Evolutionary conservation across 2,888 invertebrate genomes (phyloP).

Genomic region (Polydesmus complanatus): DNA sequence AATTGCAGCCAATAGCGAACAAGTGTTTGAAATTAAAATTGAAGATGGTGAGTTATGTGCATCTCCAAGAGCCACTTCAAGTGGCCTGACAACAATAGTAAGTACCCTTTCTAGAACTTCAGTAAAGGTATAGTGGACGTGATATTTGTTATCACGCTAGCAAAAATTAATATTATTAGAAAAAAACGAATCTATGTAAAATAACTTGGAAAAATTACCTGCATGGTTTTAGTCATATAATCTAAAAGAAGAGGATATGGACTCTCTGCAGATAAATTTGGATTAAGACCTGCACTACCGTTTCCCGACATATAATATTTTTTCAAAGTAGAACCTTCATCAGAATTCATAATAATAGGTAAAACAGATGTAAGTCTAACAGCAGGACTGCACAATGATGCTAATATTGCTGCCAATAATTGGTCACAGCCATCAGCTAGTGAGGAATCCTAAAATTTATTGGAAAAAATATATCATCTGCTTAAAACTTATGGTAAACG

Average conservation of each 20-base stretch:
- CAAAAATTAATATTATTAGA: constrained; percentile 4
- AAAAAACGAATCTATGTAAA: not conserved
- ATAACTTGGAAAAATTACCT: constrained; percentile 17
- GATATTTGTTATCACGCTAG: constrained; percentile 25
- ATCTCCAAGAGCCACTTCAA: constrained; percentile 42
- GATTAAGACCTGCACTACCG: constrained; percentile 31
- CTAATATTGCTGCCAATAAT: constrained; percentile 62
- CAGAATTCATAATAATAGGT: constrained; percentile 46
- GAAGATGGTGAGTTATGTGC: constrained; percentile 36
- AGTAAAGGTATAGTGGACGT: constrained; percentile 47
- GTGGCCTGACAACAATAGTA: constrained; percentile 66
- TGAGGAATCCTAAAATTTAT: not conserved
- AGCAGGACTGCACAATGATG: constrained; percentile 66
- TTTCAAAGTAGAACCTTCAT: constrained; percentile 23
- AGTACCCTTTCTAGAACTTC: constrained; percentile 71
- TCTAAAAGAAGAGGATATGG: constrained; percentile 62
- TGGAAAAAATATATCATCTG: not conserved
- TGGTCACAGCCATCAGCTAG: constrained; percentile 37
- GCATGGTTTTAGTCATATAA: constrained; percentile 53
- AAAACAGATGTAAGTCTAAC: constrained; percentile 59
- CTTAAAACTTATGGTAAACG: too few relatives aligned
- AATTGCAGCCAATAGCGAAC: constrained; percentile 53
- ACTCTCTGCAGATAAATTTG: constrained; percentile 17
- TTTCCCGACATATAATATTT: constrained; percentile 25
- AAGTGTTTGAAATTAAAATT: constrained; percentile 37